Evolutionary conservation across 2,797 vertebrate species (phyloP), one percentile per base, ranked within the genome.

Genomic region (Borostomias antarcticus): DNA sequence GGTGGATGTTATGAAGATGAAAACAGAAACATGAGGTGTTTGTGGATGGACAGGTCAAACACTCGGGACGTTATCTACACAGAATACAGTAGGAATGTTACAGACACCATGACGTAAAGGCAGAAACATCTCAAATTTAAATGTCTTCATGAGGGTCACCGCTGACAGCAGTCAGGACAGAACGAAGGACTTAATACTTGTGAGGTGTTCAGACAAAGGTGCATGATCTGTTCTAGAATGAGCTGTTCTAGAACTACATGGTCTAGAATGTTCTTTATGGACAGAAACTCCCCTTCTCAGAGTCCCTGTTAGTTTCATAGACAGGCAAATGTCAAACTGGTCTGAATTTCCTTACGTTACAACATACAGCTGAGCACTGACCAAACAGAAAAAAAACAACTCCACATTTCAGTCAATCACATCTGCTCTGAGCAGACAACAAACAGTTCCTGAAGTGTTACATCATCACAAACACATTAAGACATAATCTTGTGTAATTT

Each of bases 381-480:
- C 23, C 23, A 23, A 15, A 43, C 30, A 32, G 17, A 32, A 56
- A 56, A 56, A 40, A n/a, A 59, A 23, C 28, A 48, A 10, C 1
- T 35, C 48, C 26, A 23, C 23, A 48, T 62, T 28, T 47, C 5
- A 26, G 11, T 43, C 56, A 60, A 68, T 74, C 50, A 66, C 56
- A 51, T 58, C 56, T 62, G 52, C 62, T 69, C 53, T 51, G 67
- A 61, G 72, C 69, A 61, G 61, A 64, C 35, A 63, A 28, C 11
- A 58, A 62, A 40, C 50, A 37, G 59, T 66, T 58, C 35, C 37
- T 53, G 66, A 62, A 45, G 7, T 29, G 45, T 51, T 68, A 62
- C 58, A 62, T 53, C 58, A 62, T 53, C 58, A 53, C 43, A 45
- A 52, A 73, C 35, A 73, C 26, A 74, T 43, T 59, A 35, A 45